Base-by-base conservation (phyloP, 2,113 vertebrate species). In the Petroica traversi region DNA sequence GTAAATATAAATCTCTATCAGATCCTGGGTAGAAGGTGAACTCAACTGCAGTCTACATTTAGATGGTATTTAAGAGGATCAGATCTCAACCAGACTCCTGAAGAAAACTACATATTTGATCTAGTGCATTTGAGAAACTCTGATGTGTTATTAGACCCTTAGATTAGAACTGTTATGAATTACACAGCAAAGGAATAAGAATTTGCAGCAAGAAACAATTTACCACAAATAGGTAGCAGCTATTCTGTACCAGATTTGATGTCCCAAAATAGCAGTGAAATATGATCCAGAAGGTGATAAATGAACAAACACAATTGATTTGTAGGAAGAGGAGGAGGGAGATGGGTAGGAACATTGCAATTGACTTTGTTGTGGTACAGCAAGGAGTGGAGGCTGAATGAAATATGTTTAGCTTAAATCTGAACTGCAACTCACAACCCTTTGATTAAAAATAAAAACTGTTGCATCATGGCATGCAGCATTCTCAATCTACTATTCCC, bases 301-400 rank as follows among this genome's bases (percentile, higher is more conserved):
- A 40, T 97, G 94, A 95, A 91, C 92, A 96, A 97, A 96, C 68
- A 85, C 75, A 91, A 94, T 51, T 92, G 88, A 89, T 91, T 94
- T 5, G 0, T 34, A 67, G 45, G 51, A 88, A 92, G 23, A 54
- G 68, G 48, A 87, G 75, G 88, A 88, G 75, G 84, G 59, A 96
- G 87, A 84, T 81, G 51, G 51, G 58, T 86, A 84, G 36, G 75
- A 96, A 77, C 55, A 88, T 71, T 69, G 75, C 84, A 95, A 85
- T 90, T 93, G 90, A 91, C 86, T 97, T 95, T 64, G 25, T 59
- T 95, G 86, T 66, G 64, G 79, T 95, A 86, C 43, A 26, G 26
- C 4, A 45, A 84, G 71, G 86, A 95, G 75, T 45, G 55, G 34
- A 88, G 31, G 12, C 40, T 91, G 84, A 95, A 85, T 90, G 86